phyloP scores from a whole-genome alignment of 2,113 vertebrate species.

The Mirounga angustirostris region DNA sequence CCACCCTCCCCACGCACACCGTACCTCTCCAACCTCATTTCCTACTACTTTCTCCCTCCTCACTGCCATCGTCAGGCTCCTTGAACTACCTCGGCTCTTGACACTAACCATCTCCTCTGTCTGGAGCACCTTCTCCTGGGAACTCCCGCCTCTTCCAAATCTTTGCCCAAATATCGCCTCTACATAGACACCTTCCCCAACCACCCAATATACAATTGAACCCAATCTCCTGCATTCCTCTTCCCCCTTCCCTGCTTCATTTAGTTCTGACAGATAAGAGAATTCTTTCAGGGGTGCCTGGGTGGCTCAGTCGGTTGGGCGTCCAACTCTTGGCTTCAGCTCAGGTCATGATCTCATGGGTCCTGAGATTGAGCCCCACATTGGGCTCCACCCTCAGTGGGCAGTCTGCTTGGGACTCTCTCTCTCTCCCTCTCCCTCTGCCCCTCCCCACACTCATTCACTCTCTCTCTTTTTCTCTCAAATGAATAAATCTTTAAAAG shows the following conservation, averaged over 20 bases:
- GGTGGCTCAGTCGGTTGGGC: background rate
- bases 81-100: background rate
- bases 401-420: background rate
- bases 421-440: background rate
- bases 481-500: background rate
- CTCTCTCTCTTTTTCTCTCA: background rate
- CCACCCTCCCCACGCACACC: rapidly evolving
- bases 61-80: too few species aligned
- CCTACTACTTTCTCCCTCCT: background rate
- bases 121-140: background rate
- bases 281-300: background rate
- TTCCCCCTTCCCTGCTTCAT: background rate
- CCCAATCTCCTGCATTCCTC: background rate
- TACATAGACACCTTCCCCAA: rapidly evolving
- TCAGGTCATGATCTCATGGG: background rate
- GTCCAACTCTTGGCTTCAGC: background rate
- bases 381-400: background rate
- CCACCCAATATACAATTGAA: background rate
- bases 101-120: background rate
- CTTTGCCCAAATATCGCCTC: background rate
- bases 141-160: background rate
- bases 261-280: background rate
- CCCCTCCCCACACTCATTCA: background rate
- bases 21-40: rapidly evolving
- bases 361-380: background rate